Base-by-base conservation (phyloP, 2,888 invertebrate genomes). In the Hyalella azteca region DNA sequence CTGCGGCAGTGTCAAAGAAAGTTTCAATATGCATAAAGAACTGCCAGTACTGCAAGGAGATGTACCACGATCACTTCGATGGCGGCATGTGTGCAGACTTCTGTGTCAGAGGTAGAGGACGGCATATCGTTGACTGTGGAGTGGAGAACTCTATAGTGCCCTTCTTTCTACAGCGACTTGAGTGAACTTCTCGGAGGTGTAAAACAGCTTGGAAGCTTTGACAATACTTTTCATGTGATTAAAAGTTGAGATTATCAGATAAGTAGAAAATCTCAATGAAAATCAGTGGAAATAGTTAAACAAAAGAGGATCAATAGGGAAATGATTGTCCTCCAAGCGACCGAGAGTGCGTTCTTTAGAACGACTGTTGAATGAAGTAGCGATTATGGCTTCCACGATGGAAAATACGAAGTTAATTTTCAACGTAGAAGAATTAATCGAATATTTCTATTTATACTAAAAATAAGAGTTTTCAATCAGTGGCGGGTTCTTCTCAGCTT, bases 21-120 rank as follows among this genome's bases (percentile, higher is more conserved):
- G 77, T 80, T 49, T 36, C 76, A 41, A 73, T 82, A 50, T 86
- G 85, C 80, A 85, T 86, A 81, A 91, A 94, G 86, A 95, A 95
- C 88, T 95, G 95, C 87, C 95, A 94, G 0, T 95, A 94, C 87
- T 95, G 95, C 88, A 94, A 94, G 89, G 94, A 93, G 88, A 94
- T 95, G 93, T 93, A 93, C 85, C 95, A 94, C 0, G 91, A 91
- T 0, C 95, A 93, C 89, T 95, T 95, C 88, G 93, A 95, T 86
- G 95, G 95, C 0, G 93, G 94, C 76, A 91, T 93, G 0, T 95
- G 95, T 88, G 95, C 94, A 0, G 93, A 95, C 86, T 92, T 93
- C 85, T 95, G 95, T 87, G 90, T 95, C 85, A 93, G 93, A 87
- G 93, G 92, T 88, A 93, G 93, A 87, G 95, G 94, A 83, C 94